Conservation (phyloP, 2,888 invertebrate species). For the Dryomyza anilis region DNA sequence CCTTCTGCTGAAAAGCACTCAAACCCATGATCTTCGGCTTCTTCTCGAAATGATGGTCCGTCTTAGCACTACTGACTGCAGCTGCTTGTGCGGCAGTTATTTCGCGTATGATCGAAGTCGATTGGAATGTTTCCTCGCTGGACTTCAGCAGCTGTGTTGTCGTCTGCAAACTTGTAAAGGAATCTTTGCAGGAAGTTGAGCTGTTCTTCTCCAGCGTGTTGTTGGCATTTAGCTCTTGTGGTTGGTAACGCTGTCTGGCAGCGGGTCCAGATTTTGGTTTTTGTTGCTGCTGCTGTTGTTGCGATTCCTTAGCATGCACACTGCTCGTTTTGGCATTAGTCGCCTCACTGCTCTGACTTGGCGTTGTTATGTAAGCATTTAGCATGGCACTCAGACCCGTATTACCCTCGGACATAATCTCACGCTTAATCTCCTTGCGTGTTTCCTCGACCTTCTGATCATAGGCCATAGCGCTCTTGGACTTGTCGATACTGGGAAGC, state of each 20-base stretch:
- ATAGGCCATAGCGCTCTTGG: constrained; percentile 44
- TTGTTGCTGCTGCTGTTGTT: constrained; percentile 42
- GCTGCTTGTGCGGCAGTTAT: constrained; percentile 41
- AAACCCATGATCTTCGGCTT: constrained; percentile 63
- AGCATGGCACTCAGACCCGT: constrained; percentile 58
- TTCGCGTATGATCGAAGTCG: constrained; percentile 53
- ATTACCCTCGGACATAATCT: constrained; percentile 64
- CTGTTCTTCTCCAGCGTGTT: constrained; percentile 32
- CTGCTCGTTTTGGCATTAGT: not conserved
- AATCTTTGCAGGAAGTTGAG: constrained; percentile 20
- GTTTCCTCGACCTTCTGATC: constrained; percentile 53
- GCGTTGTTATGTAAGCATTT: constrained; percentile 38
- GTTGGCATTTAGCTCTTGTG: constrained; percentile 63
- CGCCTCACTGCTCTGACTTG: not conserved
- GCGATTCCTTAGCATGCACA: constrained; percentile 24
- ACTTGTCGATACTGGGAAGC: constrained; percentile 34
- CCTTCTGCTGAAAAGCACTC: constrained; percentile 65
- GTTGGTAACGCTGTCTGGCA: constrained; percentile 65
- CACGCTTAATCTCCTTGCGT: constrained; percentile 60
- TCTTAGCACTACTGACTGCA: too few species aligned
- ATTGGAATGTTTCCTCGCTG: constrained; percentile 53
- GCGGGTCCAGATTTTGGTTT: constrained; percentile 63
- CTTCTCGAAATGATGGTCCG: constrained; percentile 51
- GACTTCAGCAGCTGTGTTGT: constrained; percentile 35
- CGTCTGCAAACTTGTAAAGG: not conserved